Evolutionary conservation across 2,888 invertebrate genomes (phyloP).

Genomic region (Lithodes maja): DNA sequence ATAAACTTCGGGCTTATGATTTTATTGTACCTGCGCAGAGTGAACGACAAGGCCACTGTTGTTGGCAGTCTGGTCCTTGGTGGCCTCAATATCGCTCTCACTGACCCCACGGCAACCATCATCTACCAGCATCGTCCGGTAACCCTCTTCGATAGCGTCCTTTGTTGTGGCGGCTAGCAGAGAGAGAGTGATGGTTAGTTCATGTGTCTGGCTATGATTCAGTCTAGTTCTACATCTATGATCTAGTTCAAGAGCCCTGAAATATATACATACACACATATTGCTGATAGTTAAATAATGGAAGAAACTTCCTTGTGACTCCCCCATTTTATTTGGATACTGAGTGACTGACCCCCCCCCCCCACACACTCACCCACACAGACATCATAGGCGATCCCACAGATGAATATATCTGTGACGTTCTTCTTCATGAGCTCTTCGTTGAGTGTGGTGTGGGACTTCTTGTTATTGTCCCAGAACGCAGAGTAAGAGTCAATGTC

Average conservation of each 20-base stretch:
- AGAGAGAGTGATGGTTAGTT: not conserved
- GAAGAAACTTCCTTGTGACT: not conserved
- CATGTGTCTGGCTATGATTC: too few species aligned
- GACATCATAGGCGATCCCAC: constrained; percentile 95
- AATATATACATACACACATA: too few species aligned
- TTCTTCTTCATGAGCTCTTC: constrained; percentile 85
- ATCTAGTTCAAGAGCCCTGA: too few species aligned
- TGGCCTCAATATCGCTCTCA: constrained; percentile 87
- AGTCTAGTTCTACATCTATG: not conserved
- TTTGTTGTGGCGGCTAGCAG: constrained; percentile 87
- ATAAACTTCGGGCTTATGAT: too few species aligned
- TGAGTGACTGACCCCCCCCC: not conserved
- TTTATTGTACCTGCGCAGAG: constrained; percentile 76
- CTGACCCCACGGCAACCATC: constrained; percentile 94
- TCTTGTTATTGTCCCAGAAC: constrained; percentile 97
- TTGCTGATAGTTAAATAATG: not conserved
- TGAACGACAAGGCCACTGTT: constrained; percentile 88
- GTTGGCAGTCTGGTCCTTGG: constrained; percentile 83
- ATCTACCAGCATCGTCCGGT: constrained; percentile 90
- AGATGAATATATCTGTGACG: constrained; percentile 94
- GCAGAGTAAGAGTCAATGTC: constrained; percentile 98
- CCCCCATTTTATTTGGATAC: not conserved
- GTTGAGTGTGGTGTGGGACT: constrained; percentile 89
- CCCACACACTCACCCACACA: constrained; percentile 84
- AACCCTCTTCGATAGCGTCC: constrained; percentile 92